Percentiles rank a stretch among this genome's conserved stretches.
phyloP scores from a whole-genome alignment of 2,113 vertebrate genomes.

The Gallinago media region DNA sequence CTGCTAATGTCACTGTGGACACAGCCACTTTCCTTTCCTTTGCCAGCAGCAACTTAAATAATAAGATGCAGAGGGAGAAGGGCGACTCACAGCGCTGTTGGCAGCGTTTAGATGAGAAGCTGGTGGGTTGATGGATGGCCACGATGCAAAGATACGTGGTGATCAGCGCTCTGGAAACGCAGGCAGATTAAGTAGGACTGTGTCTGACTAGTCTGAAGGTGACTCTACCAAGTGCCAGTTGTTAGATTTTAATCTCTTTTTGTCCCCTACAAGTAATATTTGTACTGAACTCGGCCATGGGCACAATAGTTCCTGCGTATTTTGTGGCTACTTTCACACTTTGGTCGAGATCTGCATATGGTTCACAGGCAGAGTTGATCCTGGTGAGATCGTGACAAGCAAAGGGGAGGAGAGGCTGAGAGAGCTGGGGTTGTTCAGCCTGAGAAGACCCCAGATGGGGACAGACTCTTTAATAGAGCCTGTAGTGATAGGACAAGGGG shows the following conservation, averaged over 20 bases:
- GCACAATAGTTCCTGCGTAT: neutral
- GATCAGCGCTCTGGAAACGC: neutral
- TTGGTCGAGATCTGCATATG: neutral
- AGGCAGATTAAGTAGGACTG: neutral
- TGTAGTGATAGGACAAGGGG: neutral
- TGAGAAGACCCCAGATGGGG: neutral
- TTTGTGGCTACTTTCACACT: neutral
- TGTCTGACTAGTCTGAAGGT: conserved; percentile 38
- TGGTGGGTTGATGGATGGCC: conserved; percentile 50
- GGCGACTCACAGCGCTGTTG: conserved; percentile 34
- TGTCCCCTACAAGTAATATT: neutral
- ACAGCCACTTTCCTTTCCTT: neutral
- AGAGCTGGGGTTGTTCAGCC: neutral
- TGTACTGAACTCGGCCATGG: neutral
- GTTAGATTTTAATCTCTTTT: neutral
- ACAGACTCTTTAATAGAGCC: neutral
- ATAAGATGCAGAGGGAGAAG: conserved; percentile 32
- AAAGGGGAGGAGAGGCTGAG: neutral
- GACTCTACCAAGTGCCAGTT: neutral
- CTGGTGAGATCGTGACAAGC: neutral
- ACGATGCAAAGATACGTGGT: conserved; percentile 43
- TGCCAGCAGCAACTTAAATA: conserved; percentile 50
- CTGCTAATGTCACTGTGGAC: conserved; percentile 18
- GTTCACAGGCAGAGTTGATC: neutral
- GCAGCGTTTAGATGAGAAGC: conserved; percentile 52